Base-by-base conservation (phyloP, 1,140 invertebrate genomes). In the Charaxes varanes region DNA sequence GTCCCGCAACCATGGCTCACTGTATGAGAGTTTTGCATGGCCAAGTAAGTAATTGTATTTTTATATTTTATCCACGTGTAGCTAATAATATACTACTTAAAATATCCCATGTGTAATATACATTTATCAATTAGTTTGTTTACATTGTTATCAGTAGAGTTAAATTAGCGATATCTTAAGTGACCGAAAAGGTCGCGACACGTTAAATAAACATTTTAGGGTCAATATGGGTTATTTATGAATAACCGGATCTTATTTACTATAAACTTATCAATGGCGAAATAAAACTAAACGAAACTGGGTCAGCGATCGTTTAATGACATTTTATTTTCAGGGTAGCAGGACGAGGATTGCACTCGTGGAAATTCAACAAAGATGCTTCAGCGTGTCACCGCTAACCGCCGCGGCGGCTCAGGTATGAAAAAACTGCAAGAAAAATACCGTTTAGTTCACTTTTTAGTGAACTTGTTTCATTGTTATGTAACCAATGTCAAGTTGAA, bases 311-410 rank as follows among this genome's bases (percentile, higher is more conserved):
- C 14, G 5, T 15, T 28, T 28, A 28, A 7, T 6, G 46, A 45
- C 42, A 34, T 57, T 56, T 61, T 31, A 11, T 28, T 64, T 74
- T 36, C 58, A 85, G 84, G 84, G 81, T 72, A 48, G 74, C 68
- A 79, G 74, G 78, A 80, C 81, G 22, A 74, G 62, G 50, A 46
- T 58, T 31, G 65, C 67, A 17, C 64, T 84, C 34, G 62, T 81
- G 47, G 90, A 92, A 64, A 87, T 92, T 38, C 91, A 92, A 60
- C 86, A 88, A 85, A 87, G 91, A 91, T 93, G 91, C 62, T 92
- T 93, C 86, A 91, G 90, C 72, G 74, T 87, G 32, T 92, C 90
- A 15, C 89, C 91, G 0, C 65, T 92, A 14, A 86, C 86, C 14
- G 88, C 88, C 35, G 90, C 90, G 2, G 90, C 91, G 30, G 88